Conservation (phyloP, 2,888 invertebrate genomes). For the Cantharis rustica region DNA sequence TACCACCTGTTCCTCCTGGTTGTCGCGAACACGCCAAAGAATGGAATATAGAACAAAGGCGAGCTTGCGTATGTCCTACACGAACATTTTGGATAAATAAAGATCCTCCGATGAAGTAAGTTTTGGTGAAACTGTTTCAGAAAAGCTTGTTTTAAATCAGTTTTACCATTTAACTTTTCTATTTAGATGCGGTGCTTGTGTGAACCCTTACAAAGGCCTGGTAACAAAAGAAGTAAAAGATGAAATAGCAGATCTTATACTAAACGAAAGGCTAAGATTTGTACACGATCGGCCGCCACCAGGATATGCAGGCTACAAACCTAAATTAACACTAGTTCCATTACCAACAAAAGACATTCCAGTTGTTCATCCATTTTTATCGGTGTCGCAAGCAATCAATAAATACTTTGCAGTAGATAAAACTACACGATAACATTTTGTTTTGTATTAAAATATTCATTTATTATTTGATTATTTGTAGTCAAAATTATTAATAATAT, state of each 20-base stretch:
- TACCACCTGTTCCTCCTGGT: slow-evolving; percentile 39
- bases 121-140: not conserved
- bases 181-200: slow-evolving; percentile 46
- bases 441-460: not conserved
- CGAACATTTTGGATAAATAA: slow-evolving; percentile 48
- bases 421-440: not conserved
- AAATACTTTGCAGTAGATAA: slow-evolving; percentile 12
- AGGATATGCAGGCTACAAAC: slow-evolving; percentile 50
- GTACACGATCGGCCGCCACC: slow-evolving; percentile 49
- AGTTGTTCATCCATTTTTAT: slow-evolving; percentile 47
- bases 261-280: slow-evolving; percentile 46
- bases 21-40: slow-evolving; percentile 40
- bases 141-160: not conserved
- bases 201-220: slow-evolving; percentile 43
- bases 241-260: slow-evolving; percentile 45
- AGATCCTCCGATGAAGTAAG: slow-evolving; percentile 43
- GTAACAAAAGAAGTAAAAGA: slow-evolving; percentile 45
- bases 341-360: slow-evolving; percentile 44
- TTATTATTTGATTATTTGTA: not conserved
- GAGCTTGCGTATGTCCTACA: slow-evolving; percentile 47
- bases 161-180: not conserved
- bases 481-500: not conserved
- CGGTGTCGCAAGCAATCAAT: slow-evolving; percentile 49
- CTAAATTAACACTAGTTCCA: slow-evolving; percentile 43
- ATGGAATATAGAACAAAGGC: slow-evolving; percentile 51